These are phyloP conservation scores for Bellardia bayeri DNA, from an alignment of 2,888 invertebrate genomes.

Conservation along the genomic window DNA sequence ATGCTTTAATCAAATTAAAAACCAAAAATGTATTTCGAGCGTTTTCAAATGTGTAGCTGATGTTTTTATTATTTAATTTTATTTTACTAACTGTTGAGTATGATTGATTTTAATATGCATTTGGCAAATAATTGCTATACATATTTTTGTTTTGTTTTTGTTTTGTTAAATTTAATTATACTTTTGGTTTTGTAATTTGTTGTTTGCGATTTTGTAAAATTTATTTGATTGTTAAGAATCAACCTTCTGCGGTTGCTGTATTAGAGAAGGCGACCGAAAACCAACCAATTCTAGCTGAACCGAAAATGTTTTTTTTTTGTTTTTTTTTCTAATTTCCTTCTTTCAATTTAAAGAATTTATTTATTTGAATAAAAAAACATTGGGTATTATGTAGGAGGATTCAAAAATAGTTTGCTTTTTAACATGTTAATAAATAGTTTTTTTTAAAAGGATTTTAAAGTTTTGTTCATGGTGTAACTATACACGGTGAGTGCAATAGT, in stretches of 20 bases:
- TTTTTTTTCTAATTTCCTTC: not conserved
- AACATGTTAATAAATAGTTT: not conserved
- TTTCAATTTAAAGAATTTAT: constrained; percentile 2
- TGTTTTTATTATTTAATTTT: not conserved
- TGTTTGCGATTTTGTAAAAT: constrained; percentile 58
- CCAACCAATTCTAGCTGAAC: constrained; percentile 82
- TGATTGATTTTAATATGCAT: not conserved
- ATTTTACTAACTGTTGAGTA: not conserved
- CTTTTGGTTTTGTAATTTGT: constrained; percentile 80
- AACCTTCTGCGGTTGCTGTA: constrained; percentile 94
- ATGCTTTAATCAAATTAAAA: constrained; percentile 61
- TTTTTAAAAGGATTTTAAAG: not conserved
- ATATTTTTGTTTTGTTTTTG: constrained; percentile 22
- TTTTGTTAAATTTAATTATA: not conserved
- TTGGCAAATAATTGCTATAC: constrained; percentile 8
- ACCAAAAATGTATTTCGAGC: constrained; percentile 24
- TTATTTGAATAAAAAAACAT: not conserved
- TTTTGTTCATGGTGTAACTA: not conserved
- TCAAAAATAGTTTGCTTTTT: not conserved
- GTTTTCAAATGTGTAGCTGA: not conserved
- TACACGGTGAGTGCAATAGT: no score
- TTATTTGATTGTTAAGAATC: constrained; percentile 80
- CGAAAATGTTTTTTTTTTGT: constrained; percentile 63
- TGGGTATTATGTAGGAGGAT: not conserved
- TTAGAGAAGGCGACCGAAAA: constrained; percentile 91